Evolutionary conservation across 92 coral and sea anemone genomes (phyloP).

Genomic region (Phenganax subtilis): DNA sequence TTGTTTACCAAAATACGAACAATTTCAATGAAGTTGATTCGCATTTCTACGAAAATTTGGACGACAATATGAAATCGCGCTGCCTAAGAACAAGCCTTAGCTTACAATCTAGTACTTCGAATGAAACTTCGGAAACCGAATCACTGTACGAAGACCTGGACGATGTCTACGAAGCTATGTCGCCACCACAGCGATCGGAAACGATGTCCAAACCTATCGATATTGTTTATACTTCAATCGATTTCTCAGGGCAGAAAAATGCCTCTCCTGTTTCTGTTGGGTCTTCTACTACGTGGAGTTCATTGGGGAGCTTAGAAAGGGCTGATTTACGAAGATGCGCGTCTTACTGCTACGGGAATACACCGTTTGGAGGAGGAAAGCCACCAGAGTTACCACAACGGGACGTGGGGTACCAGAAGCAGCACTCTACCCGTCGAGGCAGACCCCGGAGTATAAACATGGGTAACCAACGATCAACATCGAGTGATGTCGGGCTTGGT

Average conservation of each 20-base stretch:
- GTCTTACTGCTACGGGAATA: not conserved
- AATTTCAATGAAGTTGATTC: not conserved
- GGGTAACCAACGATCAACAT: not conserved
- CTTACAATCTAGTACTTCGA: slow-evolving; percentile 49
- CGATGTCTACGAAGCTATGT: slow-evolving; percentile 31
- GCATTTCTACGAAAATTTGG: slow-evolving; percentile 32
- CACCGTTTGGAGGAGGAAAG: not conserved
- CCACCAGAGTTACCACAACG: slow-evolving; percentile 39
- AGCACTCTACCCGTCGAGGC: not conserved
- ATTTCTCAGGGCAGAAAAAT: slow-evolving; percentile 43
- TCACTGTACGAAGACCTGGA: slow-evolving; percentile 68
- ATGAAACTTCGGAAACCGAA: slow-evolving; percentile 55
- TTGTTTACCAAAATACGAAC: slow-evolving; percentile 7
- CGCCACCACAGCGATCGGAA: slow-evolving; percentile 43
- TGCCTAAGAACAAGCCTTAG: slow-evolving; percentile 15
- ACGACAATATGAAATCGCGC: not conserved
- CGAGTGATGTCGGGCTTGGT: slow-evolving; percentile 56
- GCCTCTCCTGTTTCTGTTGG: slow-evolving; percentile 28
- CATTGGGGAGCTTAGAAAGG: slow-evolving; percentile 32
- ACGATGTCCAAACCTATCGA: slow-evolving; percentile 71
- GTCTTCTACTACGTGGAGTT: slow-evolving; percentile 4
- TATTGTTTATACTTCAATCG: slow-evolving; percentile 88
- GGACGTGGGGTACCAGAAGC: not conserved
- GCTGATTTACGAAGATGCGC: not conserved
- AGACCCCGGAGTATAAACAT: slow-evolving; percentile 69